Conservation (phyloP, 2,797 vertebrate genomes). For the Gymnopithys bicolor region DNA sequence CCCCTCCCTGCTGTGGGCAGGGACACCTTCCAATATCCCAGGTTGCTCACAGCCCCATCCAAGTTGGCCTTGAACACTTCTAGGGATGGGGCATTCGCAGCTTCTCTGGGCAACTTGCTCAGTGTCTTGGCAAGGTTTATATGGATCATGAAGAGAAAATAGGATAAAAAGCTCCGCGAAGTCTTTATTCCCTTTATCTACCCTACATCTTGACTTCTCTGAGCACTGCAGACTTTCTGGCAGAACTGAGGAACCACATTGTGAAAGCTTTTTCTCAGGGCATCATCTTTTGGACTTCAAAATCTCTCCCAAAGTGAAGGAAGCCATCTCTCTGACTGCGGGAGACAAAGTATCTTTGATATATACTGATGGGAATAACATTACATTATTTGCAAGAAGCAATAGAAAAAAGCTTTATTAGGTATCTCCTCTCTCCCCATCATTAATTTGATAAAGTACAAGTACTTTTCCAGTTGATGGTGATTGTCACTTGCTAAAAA, state of each 20-base stretch:
- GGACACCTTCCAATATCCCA: too few species aligned
- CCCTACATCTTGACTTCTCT: neutral
- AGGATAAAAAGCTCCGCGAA: neutral
- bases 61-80: too few species aligned
- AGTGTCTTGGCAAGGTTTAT: neutral
- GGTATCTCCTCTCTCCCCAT: slow-evolving; percentile 6
- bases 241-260: neutral
- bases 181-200: neutral
- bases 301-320: neutral
- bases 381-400: slow-evolving; percentile 5
- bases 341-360: neutral
- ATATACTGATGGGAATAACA: neutral
- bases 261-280: neutral
- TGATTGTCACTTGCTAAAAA: slow-evolving; percentile 57
- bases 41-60: too few species aligned
- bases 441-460: slow-evolving; percentile 45
- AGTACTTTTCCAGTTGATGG: slow-evolving; percentile 43
- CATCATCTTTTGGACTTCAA: neutral
- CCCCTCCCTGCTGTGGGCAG: too few species aligned
- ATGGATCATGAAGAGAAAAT: neutral
- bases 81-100: too few species aligned
- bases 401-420: slow-evolving; percentile 24
- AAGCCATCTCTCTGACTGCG: neutral
- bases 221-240: neutral
- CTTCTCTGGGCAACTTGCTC: neutral